Evolutionary conservation across 1,140 invertebrate species (phyloP), one percentile per base, ranked within the genome.

Genomic region (Bombus cullumanus): DNA sequence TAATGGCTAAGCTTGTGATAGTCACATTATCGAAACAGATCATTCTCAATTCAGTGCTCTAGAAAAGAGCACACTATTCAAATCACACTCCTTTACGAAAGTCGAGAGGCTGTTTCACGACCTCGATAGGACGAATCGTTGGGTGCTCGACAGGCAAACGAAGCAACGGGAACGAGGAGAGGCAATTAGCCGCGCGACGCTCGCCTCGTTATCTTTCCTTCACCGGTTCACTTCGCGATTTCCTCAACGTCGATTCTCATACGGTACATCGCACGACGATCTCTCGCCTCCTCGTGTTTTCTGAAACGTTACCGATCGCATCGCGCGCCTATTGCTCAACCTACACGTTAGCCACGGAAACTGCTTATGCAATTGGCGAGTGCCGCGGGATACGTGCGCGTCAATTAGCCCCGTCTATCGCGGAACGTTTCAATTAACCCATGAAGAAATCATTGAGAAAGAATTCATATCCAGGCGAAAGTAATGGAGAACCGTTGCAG

Each of bases 391-490:
- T 39, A 72, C 76, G 31, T 47, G 31, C 83, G 77, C 77, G 77
- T 80, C 77, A 85, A 85, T 85, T 85, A 85, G 53, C 53, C 66
- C 43, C 68, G 76, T 80, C 68, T 75, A 18, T 34, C 66, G 47
- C 6, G 68, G 68, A 62, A 85, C 83, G 68, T 80, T 85, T 85
- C 77, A 85, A 85, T 85, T 85, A 85, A 2, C 43, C 39, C 34
- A 10, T 22, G 47, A 68, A 43, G 37, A 53, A 64, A 76, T 59
- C 72, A 37, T 62, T 37, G 53, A 28, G 47, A 62, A 79, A 79
- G 66, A 62, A 72, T 43, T 71, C 66, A 66, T 31, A 57, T 18
- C 37, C 8, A 25, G 10, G 22, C 68, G 80, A 64, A 74, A 74
- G 53, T 34, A 25, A 62, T 15, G 1, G 28, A 43, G 39, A 74